phyloP scores from a whole-genome alignment of 2,113 vertebrate genomes.

The Callospermophilus lateralis region DNA sequence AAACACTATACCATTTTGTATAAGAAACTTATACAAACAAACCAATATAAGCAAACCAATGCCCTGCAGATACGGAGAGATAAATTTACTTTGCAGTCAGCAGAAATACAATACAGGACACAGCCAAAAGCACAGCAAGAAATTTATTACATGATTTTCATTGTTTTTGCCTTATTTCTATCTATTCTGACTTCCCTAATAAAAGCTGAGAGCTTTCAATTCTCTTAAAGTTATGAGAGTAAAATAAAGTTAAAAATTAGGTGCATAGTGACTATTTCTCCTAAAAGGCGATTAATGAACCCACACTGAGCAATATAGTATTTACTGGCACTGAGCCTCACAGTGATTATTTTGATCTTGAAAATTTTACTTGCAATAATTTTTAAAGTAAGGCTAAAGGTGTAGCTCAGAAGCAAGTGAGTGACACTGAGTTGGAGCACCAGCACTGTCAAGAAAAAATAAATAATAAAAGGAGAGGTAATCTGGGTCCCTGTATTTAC shows the following conservation, averaged over 20 bases:
- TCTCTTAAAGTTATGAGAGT: not conserved
- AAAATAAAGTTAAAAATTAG: not conserved
- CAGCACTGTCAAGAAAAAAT: not conserved
- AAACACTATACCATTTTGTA: not conserved
- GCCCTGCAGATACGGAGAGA: rapidly evolving
- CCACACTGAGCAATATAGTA: not conserved
- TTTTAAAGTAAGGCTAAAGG: not conserved
- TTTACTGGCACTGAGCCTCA: not conserved
- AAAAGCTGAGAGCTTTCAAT: not conserved
- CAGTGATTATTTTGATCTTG: not conserved
- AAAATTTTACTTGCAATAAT: not conserved
- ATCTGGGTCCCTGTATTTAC: not conserved
- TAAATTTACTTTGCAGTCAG: not conserved
- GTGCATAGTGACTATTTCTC: not conserved
- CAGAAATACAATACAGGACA: not conserved
- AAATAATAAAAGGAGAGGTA: not conserved
- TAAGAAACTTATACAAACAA: not conserved
- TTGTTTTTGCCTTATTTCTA: not conserved
- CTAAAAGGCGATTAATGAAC: not conserved
- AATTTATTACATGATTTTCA: not conserved
- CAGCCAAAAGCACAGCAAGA: not conserved
- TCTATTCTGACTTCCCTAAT: not conserved
- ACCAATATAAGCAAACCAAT: no score
- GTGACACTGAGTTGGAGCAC: not conserved
- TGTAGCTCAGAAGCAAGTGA: not conserved